These are phyloP conservation scores for Melipona quadrifasciata DNA, from an alignment of 1,140 invertebrate genomes.

Conservation along the genomic window DNA sequence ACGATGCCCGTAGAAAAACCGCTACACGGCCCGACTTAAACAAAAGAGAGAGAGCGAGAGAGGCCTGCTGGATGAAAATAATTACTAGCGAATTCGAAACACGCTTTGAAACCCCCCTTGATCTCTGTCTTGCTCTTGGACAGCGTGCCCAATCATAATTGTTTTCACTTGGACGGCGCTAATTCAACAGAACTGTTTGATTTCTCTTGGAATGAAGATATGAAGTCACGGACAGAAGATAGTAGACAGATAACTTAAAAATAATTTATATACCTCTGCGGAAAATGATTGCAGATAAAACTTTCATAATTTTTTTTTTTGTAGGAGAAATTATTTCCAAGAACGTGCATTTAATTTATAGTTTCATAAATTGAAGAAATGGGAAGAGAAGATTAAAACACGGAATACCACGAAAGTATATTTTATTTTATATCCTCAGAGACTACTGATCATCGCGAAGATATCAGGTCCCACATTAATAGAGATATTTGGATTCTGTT, in stretches of 20 bases:
- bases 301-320: neutral
- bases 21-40: constrained; percentile 44
- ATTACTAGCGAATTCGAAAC: constrained; percentile 4
- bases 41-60: neutral
- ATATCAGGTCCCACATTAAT: neutral
- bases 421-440: neutral
- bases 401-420: neutral
- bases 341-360: neutral
- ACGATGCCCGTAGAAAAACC: constrained; percentile 55
- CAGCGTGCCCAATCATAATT: neutral
- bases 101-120: neutral
- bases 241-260: neutral
- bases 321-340: neutral
- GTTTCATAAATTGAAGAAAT: neutral
- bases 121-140: neutral
- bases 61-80: constrained; percentile 13
- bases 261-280: neutral
- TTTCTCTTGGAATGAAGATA: neutral
- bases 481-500: neutral
- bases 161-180: neutral
- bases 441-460: neutral
- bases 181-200: neutral
- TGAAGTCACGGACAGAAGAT: too few relatives aligned
- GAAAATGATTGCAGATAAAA: neutral
- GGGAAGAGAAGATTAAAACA: neutral